These are phyloP conservation scores for Calcarius ornatus DNA, from an alignment of 2,113 vertebrate species.

Conservation along the genomic window DNA sequence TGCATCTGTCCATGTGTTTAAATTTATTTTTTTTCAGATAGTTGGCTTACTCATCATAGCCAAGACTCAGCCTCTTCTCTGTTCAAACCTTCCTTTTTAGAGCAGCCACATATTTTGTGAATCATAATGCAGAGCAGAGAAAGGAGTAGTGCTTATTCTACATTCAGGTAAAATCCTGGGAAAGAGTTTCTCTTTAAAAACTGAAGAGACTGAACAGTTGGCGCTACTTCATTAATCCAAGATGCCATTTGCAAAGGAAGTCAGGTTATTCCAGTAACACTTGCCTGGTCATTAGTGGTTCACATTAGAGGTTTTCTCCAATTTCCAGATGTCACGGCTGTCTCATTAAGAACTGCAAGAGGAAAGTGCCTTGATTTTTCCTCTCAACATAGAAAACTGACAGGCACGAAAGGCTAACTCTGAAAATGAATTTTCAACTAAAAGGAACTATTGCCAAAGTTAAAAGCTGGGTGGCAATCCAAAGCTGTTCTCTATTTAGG, in stretches of 20 bases:
- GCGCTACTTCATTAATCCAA: neutral
- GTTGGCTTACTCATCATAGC: neutral
- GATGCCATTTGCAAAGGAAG: neutral
- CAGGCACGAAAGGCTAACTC: neutral
- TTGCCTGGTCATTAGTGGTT: neutral
- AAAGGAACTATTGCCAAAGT: neutral
- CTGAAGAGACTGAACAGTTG: neutral
- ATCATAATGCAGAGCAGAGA: neutral
- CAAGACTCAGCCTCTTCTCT: neutral
- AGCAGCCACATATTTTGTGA: neutral
- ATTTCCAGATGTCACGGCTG: neutral
- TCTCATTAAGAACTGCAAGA: neutral
- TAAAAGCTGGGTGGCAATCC: neutral
- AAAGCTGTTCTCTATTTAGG: neutral
- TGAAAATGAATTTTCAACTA: neutral
- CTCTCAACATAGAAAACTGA: neutral
- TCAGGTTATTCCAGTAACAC: neutral
- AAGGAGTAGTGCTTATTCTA: neutral
- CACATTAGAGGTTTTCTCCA: neutral
- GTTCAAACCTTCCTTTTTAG: neutral
- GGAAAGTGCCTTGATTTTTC: neutral
- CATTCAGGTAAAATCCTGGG: neutral
- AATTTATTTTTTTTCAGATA: neutral
- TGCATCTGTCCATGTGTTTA: neutral
- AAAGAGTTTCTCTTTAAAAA: neutral